phyloP scores from a whole-genome alignment of 2,888 invertebrate genomes.

The Cacoxenus indagator region DNA sequence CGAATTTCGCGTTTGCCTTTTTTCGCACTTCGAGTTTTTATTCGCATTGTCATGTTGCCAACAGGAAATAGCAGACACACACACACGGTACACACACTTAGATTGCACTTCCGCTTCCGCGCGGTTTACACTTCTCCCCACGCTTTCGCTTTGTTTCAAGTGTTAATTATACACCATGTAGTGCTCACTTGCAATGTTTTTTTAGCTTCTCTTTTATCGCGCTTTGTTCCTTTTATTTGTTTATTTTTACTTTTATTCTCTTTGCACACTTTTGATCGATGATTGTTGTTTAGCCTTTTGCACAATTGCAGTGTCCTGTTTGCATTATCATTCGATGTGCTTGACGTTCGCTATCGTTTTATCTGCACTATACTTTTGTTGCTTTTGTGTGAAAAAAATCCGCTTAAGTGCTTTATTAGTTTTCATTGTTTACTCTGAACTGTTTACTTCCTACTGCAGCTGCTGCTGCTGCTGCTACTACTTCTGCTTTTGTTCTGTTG shows the following conservation, averaged over 20 bases:
- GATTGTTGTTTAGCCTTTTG: slow-evolving; percentile 28
- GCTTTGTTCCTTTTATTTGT: slow-evolving; percentile 8
- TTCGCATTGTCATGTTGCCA: slow-evolving; percentile 25
- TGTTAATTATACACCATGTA: slow-evolving; percentile 25
- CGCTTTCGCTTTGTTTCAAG: slow-evolving; percentile 29
- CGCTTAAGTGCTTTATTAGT: slow-evolving; percentile 60
- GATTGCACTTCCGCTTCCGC: slow-evolving; percentile 9
- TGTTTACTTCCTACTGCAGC: slow-evolving; percentile 36
- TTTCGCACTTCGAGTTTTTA: slow-evolving; percentile 11
- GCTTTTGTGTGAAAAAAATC: slow-evolving; percentile 33
- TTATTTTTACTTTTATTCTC: slow-evolving; percentile 6
- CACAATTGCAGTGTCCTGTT: slow-evolving; percentile 30
- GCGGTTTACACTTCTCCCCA: slow-evolving; percentile 37
- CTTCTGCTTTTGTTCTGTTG: slow-evolving; percentile 25
- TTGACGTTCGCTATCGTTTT: slow-evolving; percentile 6
- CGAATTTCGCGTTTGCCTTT: not conserved
- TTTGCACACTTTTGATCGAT: slow-evolving; percentile 40
- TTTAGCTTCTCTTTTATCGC: slow-evolving; percentile 16
- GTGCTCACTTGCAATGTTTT: slow-evolving; percentile 7
- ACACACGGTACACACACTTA: not conserved
- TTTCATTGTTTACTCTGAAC: slow-evolving; percentile 51
- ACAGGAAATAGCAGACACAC: not conserved
- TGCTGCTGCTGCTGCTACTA: slow-evolving; percentile 1
- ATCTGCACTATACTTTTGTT: slow-evolving; percentile 23
- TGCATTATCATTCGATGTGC: slow-evolving; percentile 20